Conservation (phyloP, 1,140 invertebrate species). For the Drosophila bocqueti region DNA sequence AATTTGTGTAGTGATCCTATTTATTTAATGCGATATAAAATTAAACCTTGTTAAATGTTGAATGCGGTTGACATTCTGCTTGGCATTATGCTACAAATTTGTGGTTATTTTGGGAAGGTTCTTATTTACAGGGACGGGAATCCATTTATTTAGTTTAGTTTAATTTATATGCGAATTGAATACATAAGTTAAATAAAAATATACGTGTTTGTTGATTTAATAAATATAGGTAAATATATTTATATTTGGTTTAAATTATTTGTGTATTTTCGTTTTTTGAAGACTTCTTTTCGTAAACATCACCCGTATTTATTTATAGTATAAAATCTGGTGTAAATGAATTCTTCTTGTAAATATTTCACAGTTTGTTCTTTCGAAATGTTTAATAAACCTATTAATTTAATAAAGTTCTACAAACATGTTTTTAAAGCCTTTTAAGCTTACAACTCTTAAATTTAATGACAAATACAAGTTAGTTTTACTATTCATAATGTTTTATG, state of each 20-base stretch:
- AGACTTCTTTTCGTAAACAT: no score
- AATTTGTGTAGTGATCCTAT: slow-evolving; percentile 36
- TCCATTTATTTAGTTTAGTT: not conserved
- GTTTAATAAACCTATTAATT: no score
- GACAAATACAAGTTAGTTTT: slow-evolving; percentile 13
- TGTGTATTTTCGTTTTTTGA: no score
- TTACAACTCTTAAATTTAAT: not conserved
- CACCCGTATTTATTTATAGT: no score
- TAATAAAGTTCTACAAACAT: not conserved
- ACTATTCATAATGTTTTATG: slow-evolving; percentile 57
- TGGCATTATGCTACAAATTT: slow-evolving; percentile 53
- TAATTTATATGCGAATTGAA: no score
- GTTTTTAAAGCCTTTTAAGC: not conserved
- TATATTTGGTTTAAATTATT: no score
- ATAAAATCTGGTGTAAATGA: no score
- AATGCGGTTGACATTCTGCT: slow-evolving; percentile 54
- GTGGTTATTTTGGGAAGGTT: slow-evolving; percentile 55
- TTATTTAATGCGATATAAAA: slow-evolving; percentile 51
- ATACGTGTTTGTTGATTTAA: no score
- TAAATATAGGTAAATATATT: no score
- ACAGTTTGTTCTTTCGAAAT: no score
- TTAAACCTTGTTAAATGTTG: slow-evolving; percentile 62
- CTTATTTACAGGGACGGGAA: slow-evolving; percentile 30
- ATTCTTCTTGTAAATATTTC: no score
- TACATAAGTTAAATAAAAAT: no score